These are phyloP conservation scores for Triplophysa yarkandensis DNA, from an alignment of 2,797 vertebrate species.

Conservation along the genomic window DNA sequence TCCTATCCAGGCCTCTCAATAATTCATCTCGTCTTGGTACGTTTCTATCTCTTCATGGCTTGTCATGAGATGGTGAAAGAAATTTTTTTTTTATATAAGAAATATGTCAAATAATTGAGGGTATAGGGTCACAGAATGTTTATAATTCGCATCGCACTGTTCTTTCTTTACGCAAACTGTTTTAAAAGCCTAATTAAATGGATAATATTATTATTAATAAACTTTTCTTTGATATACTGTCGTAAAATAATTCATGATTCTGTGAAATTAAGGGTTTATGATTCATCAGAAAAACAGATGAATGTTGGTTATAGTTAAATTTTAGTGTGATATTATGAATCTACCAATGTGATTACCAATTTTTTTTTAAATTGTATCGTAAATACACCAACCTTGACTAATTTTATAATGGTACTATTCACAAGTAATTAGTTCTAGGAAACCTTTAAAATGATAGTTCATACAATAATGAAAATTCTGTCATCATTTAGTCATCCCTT, in stretches of 20 bases:
- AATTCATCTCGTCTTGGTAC: constrained; percentile 30
- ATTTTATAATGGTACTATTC: too few relatives aligned
- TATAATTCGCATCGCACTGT: background rate
- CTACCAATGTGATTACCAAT: too few relatives aligned
- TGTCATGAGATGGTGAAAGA: constrained; percentile 56
- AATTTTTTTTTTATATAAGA: constrained; percentile 2
- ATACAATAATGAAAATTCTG: too few relatives aligned
- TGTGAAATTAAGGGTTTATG: background rate
- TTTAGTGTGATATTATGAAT: too few relatives aligned
- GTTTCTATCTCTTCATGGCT: constrained; percentile 67
- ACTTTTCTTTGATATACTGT: background rate
- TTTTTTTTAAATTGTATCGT: too few relatives aligned
- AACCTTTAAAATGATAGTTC: too few relatives aligned
- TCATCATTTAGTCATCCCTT: too few relatives aligned
- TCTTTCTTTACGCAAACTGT: background rate
- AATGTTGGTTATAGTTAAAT: too few relatives aligned
- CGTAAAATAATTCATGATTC: background rate
- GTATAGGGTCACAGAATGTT: background rate
- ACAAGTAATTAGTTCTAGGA: too few relatives aligned
- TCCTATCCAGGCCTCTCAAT: constrained; percentile 60
- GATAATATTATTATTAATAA: background rate
- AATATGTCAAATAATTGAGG: background rate
- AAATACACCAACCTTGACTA: too few relatives aligned
- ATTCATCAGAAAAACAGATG: too few relatives aligned
- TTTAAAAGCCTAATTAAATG: background rate